A percentile compares a stretch with the other conserved stretches of the same genome.
Evolutionary conservation across 2,113 vertebrate species (phyloP).

Genomic region (Monarcha castaneiventris): DNA sequence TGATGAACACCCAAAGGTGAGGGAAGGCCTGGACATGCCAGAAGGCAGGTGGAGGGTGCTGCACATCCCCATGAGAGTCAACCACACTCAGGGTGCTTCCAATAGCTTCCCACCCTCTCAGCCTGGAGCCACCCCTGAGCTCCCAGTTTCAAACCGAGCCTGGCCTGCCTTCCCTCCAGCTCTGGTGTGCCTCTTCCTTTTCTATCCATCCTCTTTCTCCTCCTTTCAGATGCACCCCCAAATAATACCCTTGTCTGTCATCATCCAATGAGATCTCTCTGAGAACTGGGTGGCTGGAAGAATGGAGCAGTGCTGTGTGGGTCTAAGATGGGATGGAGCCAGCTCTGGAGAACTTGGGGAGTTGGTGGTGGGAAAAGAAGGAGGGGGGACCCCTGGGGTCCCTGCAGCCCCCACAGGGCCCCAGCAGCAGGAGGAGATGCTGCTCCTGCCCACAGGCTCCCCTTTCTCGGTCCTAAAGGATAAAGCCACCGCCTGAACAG

Average conservation of each 20-base stretch:
- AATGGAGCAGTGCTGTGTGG: accelerated
- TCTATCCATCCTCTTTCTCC: too few relatives aligned
- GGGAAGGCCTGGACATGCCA: too few relatives aligned
- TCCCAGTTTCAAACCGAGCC: background rate
- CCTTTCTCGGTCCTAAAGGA: background rate
- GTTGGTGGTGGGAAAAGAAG: background rate
- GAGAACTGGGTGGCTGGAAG: background rate
- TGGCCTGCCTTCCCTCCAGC: background rate
- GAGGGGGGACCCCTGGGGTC: accelerated
- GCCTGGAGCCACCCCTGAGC: background rate
- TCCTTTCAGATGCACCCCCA: too few relatives aligned
- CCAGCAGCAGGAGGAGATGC: accelerated
- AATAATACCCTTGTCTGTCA: too few relatives aligned
- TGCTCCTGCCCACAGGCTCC: accelerated
- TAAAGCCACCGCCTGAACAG: background rate
- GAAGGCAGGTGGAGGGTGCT: background rate
- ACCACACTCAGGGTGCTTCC: accelerated
- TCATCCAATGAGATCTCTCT: background rate
- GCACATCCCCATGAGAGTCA: accelerated
- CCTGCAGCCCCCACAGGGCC: accelerated
- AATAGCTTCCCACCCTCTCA: background rate
- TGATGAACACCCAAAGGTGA: background rate
- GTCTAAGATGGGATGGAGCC: background rate
- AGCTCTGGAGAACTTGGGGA: background rate
- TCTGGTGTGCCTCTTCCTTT: background rate